A percentile compares a stretch with the other conserved stretches of the same genome.
Evolutionary conservation across 2,888 invertebrate genomes (phyloP).

Genomic region (Falcaria lacertinaria): DNA sequence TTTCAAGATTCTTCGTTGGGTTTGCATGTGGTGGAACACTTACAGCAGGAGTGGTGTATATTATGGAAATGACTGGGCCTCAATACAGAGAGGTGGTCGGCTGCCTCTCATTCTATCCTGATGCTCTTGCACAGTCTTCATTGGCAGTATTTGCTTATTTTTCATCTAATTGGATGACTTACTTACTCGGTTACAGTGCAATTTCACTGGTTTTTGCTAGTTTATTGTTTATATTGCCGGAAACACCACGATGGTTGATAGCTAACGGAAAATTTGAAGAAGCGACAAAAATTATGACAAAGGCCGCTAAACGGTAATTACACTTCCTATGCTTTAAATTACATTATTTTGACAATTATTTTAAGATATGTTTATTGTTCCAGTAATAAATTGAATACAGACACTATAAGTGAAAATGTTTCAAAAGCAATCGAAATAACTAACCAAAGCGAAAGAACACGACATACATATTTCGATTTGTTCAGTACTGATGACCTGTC

Average conservation of each 20-base stretch:
- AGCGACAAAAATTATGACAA: conserved; percentile 31
- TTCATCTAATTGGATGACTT: conserved; percentile 41
- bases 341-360: too few species aligned
- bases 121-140: conserved; percentile 38
- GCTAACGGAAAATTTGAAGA: conserved; percentile 36
- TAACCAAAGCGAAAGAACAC: too few species aligned
- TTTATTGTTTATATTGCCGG: conserved; percentile 48
- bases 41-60: conserved; percentile 67
- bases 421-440: too few species aligned
- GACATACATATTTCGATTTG: too few species aligned
- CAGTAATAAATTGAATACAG: too few species aligned
- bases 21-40: conserved; percentile 87
- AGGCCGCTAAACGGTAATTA: conserved; percentile 39
- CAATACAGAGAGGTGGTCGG: conserved; percentile 58
- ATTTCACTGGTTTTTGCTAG: conserved; percentile 25
- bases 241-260: conserved; percentile 52
- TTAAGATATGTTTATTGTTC: too few species aligned
- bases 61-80: conserved; percentile 82
- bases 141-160: conserved; percentile 44
- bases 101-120: conserved; percentile 34
- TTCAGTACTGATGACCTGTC: too few species aligned
- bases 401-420: too few species aligned
- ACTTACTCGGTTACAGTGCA: conserved; percentile 28
- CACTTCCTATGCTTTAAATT: not conserved
- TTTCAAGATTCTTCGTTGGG: conserved; percentile 83